phyloP scores from a whole-genome alignment of 2,888 invertebrate species.

The Hydriomena furcata region DNA sequence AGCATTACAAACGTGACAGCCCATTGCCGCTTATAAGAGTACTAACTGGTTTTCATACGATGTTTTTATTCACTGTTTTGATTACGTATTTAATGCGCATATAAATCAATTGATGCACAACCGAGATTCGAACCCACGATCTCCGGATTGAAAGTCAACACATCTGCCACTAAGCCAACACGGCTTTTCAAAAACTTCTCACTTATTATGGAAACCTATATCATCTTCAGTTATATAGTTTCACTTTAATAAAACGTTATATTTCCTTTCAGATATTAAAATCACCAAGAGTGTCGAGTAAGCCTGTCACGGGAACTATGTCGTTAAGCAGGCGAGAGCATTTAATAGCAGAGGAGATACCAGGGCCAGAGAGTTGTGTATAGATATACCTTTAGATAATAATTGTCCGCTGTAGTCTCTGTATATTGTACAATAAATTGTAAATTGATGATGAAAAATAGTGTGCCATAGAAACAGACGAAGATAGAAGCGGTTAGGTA shows the following conservation, averaged over 20 bases:
- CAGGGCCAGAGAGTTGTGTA: constrained; percentile 80
- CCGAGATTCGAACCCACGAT: too few species aligned
- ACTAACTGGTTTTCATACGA: too few species aligned
- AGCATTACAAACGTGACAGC: too few species aligned
- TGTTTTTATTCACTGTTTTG: too few species aligned
- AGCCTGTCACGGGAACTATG: constrained; percentile 54
- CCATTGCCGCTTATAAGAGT: too few species aligned
- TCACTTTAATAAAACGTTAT: background rate
- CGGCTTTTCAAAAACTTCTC: background rate
- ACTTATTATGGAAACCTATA: too few species aligned
- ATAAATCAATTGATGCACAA: too few species aligned
- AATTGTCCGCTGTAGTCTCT: constrained; percentile 11
- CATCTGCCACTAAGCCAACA: too few species aligned
- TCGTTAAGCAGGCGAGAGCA: constrained; percentile 75
- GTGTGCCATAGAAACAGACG: constrained; percentile 20
- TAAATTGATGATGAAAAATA: constrained; percentile 7
- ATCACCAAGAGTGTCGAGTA: constrained; percentile 57
- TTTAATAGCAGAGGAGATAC: constrained; percentile 78
- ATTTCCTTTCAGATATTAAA: constrained; percentile 54
- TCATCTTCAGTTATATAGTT: too few species aligned
- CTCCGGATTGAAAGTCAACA: too few species aligned
- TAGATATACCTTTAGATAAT: constrained; percentile 44
- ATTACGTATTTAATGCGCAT: too few species aligned
- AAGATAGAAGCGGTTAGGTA: background rate
- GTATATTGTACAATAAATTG: constrained; percentile 19